Evolutionary conservation across 2,888 invertebrate genomes (phyloP), one percentile per base, ranked within the genome.

Genomic region (Dioctria linearis): DNA sequence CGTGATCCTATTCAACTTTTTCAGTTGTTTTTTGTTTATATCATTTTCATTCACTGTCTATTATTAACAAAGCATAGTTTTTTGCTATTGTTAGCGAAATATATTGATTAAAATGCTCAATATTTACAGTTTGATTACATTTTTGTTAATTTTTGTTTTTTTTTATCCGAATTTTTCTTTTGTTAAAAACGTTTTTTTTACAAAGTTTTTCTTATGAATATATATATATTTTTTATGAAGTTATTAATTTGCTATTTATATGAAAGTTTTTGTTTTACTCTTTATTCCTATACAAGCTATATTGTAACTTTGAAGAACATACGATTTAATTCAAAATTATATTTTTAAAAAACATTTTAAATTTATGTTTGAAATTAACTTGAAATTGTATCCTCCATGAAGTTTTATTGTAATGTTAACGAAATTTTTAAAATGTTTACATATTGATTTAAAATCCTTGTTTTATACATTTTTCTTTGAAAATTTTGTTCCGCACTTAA

Each of bases 221-320:
- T 25, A 25, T 25, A 25, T 25, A 25, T 25, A 1, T 25, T 25
- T 25, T 25, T 25, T 25, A 25, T 25, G 25, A 25, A 25, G 2
- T 25, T 25, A 59, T 79, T 78, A 57, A 79, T 79, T 73, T 76
- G 78, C 66, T 75, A 67, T 81, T 81, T 81, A 81, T 79, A 81
- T 81, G 79, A 79, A 76, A 67, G n/a, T n/a, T n/a, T n/a, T 75
- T 81, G 81, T 79, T 81, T 81, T 81, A 81, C 81, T 75, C 76
- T 25, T 25, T 25, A 69, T 79, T 13, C 66, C 59, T 51, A 39
- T n/a, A 75, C 25, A 69, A 69, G 79, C 59, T 75, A 51, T 0
- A 0, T 25, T 81, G 75, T 59, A 49, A 57, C 67, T 63, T 67
- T 76, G 51, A 63, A 59, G 57, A 49, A 61, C 61, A 42, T 40